Evolutionary conservation across 2,797 vertebrate species (phyloP).

Genomic region (Enteromius mattozi): DNA sequence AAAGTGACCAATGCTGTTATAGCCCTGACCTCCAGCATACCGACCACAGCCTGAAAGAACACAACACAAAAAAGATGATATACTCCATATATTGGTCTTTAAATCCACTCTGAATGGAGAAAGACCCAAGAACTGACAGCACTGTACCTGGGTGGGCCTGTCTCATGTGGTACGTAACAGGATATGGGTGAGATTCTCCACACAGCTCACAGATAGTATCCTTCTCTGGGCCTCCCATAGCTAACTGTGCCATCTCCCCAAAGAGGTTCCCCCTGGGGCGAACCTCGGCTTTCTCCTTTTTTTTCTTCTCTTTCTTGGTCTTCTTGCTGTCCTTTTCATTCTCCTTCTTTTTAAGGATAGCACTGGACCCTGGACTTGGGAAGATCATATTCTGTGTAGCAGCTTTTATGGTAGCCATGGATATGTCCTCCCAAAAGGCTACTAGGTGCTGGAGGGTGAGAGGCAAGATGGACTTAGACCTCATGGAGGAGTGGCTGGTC

Average conservation of each 20-base stretch:
- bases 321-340: constrained; percentile 95
- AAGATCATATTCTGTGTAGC: constrained; percentile 99
- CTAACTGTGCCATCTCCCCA: constrained; percentile 98
- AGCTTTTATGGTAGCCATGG: constrained; percentile 97
- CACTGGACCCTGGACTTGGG: constrained; percentile 97
- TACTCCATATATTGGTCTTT: not conserved
- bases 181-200: constrained; percentile 96
- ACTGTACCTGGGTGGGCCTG: constrained; percentile 94
- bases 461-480: constrained; percentile 91
- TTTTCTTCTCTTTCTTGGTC: constrained; percentile 98
- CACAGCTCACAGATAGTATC: constrained; percentile 98
- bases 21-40: constrained; percentile 97
- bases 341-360: constrained; percentile 96
- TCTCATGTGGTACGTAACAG: constrained; percentile 98
- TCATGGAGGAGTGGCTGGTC: constrained; percentile 83
- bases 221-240: constrained; percentile 97
- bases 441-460: constrained; percentile 96
- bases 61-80: constrained; percentile 13
- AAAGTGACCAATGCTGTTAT: constrained; percentile 98
- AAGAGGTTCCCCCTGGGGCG: constrained; percentile 96
- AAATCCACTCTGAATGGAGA: not conserved
- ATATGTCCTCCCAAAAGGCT: constrained; percentile 99
- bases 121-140: not conserved
- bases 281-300: constrained; percentile 93
- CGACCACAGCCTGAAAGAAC: constrained; percentile 89